phyloP scores from a whole-genome alignment of 2,888 invertebrate genomes.

The Seira musarum region DNA sequence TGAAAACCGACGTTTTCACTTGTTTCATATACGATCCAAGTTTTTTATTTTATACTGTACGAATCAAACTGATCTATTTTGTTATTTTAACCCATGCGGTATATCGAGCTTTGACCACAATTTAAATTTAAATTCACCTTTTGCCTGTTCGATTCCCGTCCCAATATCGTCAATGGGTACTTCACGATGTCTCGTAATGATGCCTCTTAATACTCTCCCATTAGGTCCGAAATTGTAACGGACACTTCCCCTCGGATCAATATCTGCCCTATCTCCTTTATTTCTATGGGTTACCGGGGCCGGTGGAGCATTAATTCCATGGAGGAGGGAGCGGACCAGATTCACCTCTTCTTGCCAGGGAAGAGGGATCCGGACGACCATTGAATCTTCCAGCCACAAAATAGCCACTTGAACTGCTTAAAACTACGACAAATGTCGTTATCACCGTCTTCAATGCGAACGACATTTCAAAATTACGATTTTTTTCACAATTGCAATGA shows the following conservation, averaged over 20 bases:
- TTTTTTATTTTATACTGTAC: too few species aligned
- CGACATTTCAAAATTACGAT: background rate
- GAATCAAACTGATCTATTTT: too few species aligned
- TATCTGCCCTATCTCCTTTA: slow-evolving; percentile 36
- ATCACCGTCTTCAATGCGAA: background rate
- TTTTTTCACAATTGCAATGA: background rate
- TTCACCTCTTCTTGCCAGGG: background rate
- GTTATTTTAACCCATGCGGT: too few species aligned
- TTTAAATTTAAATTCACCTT: slow-evolving; percentile 23
- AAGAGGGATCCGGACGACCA: too few species aligned
- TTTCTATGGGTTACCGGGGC: slow-evolving; percentile 19
- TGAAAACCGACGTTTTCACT: too few species aligned
- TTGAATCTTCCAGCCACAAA: background rate
- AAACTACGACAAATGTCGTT: background rate
- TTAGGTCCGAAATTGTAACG: slow-evolving; percentile 41
- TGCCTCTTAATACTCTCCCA: slow-evolving; percentile 30
- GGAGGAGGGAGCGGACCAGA: background rate
- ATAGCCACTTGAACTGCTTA: background rate
- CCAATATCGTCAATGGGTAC: slow-evolving; percentile 38
- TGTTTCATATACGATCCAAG: too few species aligned
- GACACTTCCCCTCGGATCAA: slow-evolving; percentile 40
- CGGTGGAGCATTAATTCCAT: slow-evolving; percentile 36
- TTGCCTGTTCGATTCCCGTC: slow-evolving; percentile 39
- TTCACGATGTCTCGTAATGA: slow-evolving; percentile 41
- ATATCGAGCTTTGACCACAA: background rate